phyloP scores from a whole-genome alignment of 2,888 invertebrate genomes.

The Amphipyra berbera region DNA sequence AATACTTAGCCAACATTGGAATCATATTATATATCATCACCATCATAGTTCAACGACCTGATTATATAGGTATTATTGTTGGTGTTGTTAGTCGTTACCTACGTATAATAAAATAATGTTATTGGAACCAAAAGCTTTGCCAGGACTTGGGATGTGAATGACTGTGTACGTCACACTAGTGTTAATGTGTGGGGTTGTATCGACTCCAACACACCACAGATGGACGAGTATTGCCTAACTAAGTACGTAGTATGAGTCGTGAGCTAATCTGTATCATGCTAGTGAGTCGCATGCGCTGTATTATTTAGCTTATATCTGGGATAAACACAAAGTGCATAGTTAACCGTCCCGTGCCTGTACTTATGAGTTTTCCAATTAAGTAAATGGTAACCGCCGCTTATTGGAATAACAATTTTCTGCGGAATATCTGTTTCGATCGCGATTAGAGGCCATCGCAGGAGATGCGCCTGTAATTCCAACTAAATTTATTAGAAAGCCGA shows the following conservation, averaged over 20 bases:
- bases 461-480: constrained; percentile 71
- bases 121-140: too few species aligned
- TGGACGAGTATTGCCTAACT: constrained; percentile 3
- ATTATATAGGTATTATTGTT: too few species aligned
- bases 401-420: constrained; percentile 62
- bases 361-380: constrained; percentile 61
- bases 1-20: too few species aligned
- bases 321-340: constrained; percentile 34
- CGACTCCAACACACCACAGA: neutral
- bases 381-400: constrained; percentile 57
- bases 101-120: too few species aligned
- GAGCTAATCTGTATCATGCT: neutral
- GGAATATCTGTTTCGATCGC: constrained; percentile 59
- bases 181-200: too few species aligned
- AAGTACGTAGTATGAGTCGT: constrained; percentile 1
- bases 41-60: too few species aligned
- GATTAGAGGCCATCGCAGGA: constrained; percentile 56
- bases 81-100: too few species aligned
- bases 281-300: constrained; percentile 12
- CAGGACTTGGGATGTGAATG: too few species aligned
- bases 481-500: constrained; percentile 82
- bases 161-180: too few species aligned
- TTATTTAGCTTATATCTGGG: constrained; percentile 10
- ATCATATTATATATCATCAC: too few species aligned
- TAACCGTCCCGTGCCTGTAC: constrained; percentile 37